Percentiles rank a stretch among this genome's conserved stretches.
These are phyloP conservation scores for Rousettus leschenaultii DNA, from an alignment of 2,113 vertebrate species.

Conservation along the genomic window DNA sequence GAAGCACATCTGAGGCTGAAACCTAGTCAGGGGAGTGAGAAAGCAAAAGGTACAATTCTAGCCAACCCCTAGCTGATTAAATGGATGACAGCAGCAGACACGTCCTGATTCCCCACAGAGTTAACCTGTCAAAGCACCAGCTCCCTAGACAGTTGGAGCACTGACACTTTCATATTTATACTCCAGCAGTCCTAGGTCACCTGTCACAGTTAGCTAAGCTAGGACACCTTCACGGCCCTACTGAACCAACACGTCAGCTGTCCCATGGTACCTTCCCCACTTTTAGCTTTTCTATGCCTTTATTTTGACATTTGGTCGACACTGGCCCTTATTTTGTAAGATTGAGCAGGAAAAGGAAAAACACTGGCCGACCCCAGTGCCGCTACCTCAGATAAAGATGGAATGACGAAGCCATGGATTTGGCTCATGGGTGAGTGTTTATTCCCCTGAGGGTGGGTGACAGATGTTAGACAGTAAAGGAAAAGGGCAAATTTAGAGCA, in stretches of 20 bases:
- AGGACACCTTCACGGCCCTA: not conserved
- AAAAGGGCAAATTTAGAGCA: not conserved
- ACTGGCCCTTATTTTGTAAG: not conserved
- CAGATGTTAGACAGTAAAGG: not conserved
- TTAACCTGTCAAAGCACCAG: not conserved
- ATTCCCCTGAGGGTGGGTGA: not conserved
- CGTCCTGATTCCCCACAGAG: not conserved
- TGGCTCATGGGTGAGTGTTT: not conserved
- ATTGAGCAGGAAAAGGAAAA: not conserved
- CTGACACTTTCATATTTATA: not conserved
- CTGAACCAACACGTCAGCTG: not conserved
- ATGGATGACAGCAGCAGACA: not conserved
- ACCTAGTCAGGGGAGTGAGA: not conserved
- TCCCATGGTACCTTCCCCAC: not conserved
- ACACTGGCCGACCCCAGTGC: not conserved
- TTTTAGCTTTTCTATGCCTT: not conserved
- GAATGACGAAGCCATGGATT: not conserved
- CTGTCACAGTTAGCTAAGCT: not conserved
- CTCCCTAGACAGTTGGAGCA: accelerated
- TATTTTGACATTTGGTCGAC: not conserved
- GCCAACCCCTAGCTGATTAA: not conserved
- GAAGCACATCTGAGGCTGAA: conserved; percentile 23
- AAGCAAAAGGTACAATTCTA: not conserved
- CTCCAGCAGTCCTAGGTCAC: not conserved
- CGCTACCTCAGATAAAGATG: not conserved